These are phyloP conservation scores for Drosophila limbata DNA, from an alignment of 2,888 invertebrate genomes.

Conservation along the genomic window DNA sequence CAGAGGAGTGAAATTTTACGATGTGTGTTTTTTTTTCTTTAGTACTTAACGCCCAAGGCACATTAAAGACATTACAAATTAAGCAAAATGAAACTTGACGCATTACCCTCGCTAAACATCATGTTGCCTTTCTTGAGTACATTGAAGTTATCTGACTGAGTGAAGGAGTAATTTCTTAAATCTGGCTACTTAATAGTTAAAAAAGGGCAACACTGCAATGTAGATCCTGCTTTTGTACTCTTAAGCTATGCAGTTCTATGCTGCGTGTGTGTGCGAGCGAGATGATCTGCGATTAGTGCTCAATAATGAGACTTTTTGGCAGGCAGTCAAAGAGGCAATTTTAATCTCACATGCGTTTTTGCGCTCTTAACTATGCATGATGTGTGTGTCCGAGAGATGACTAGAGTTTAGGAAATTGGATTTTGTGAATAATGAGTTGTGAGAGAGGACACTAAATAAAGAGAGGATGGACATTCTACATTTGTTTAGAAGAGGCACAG, in stretches of 20 bases:
- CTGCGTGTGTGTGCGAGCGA: neutral
- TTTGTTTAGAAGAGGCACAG: neutral
- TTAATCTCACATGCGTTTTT: too few species aligned
- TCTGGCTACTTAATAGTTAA: neutral
- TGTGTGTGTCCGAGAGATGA: neutral
- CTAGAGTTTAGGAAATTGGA: neutral
- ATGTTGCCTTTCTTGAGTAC: neutral
- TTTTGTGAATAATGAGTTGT: neutral
- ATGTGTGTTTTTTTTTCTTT: neutral
- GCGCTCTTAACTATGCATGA: neutral
- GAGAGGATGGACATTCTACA: neutral
- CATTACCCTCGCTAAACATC: neutral
- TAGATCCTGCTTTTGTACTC: neutral
- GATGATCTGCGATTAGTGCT: neutral
- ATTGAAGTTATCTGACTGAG: neutral
- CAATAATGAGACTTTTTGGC: neutral
- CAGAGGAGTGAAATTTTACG: conserved; percentile 24
- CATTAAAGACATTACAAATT: conserved; percentile 8
- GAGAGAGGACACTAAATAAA: neutral
- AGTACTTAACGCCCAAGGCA: neutral
- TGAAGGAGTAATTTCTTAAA: too few species aligned
- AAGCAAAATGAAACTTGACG: neutral
- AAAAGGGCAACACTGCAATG: neutral
- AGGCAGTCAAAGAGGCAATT: neutral
- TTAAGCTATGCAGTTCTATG: neutral